These are phyloP conservation scores for Palloptera scutellata DNA, from an alignment of 2,888 invertebrate genomes.

Conservation along the genomic window DNA sequence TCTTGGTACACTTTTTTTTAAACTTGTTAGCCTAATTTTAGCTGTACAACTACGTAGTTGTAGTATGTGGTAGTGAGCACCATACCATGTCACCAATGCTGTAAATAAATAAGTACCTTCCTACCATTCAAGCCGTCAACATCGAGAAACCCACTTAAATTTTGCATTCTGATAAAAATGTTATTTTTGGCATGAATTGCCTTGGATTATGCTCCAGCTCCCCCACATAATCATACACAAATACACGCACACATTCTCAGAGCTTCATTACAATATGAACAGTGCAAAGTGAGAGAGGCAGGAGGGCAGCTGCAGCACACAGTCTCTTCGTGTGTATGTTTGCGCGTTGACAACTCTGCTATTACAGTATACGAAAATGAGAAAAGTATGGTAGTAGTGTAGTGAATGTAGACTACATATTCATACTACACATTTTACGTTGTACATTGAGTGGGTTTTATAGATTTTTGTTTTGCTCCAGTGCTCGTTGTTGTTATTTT, in stretches of 20 bases:
- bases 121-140: not conserved
- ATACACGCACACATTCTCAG: slow-evolving; percentile 23
- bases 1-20: too few relatives aligned
- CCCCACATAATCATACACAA: slow-evolving; percentile 17
- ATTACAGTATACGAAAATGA: too few relatives aligned
- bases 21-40: not conserved
- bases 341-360: too few relatives aligned
- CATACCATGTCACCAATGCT: not conserved
- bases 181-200: slow-evolving; percentile 21
- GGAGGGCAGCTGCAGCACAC: slow-evolving; percentile 7
- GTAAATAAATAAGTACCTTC: not conserved
- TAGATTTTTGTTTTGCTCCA: slow-evolving; percentile 34
- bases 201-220: not conserved
- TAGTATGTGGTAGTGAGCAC: too few relatives aligned
- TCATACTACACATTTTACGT: slow-evolving; percentile 18
- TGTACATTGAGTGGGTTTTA: slow-evolving; percentile 18
- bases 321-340: slow-evolving; percentile 23
- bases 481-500: slow-evolving; percentile 27
- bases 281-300: slow-evolving; percentile 13
- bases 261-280: slow-evolving; percentile 17
- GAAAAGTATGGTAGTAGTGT: too few relatives aligned
- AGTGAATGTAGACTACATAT: too few relatives aligned
- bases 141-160: slow-evolving; percentile 14
- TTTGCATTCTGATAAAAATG: not conserved
- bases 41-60: not conserved